These are phyloP conservation scores for Netelia fuscicornis DNA, from an alignment of 2,888 invertebrate species.

Conservation along the genomic window DNA sequence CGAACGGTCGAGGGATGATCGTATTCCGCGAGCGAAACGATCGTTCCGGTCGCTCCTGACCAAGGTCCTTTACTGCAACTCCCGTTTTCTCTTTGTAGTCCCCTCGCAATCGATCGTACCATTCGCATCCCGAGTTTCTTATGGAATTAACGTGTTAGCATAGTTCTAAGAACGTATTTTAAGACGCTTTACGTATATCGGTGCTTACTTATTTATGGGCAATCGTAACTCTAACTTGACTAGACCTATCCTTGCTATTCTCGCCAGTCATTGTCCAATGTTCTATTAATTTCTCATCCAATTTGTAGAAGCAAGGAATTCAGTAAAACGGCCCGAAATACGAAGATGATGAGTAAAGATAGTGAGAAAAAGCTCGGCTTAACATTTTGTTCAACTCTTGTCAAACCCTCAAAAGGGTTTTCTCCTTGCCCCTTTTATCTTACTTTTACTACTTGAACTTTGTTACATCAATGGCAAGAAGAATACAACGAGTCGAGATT, in stretches of 20 bases:
- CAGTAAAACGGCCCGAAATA: slow-evolving; percentile 13
- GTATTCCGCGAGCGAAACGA: slow-evolving; percentile 35
- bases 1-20: slow-evolving; percentile 26
- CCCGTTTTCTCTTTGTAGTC: background rate
- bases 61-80: slow-evolving; percentile 2
- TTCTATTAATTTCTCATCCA: slow-evolving; percentile 73
- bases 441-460: background rate
- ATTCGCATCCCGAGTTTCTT: background rate
- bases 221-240: too few relatives aligned
- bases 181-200: background rate
- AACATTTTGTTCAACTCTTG: background rate
- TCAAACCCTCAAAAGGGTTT: background rate
- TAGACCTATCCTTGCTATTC: background rate
- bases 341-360: slow-evolving; percentile 55
- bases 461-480: background rate
- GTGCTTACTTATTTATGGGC: background rate
- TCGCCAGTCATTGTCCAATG: background rate
- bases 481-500: background rate
- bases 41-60: slow-evolving; percentile 36
- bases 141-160: background rate
- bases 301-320: slow-evolving; percentile 67
- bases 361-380: slow-evolving; percentile 61
- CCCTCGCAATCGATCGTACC: slow-evolving; percentile 28
- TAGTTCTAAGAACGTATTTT: too few relatives aligned
- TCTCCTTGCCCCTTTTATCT: background rate